Conservation (phyloP, 2,113 vertebrate species). For the Pelecanus crispus region DNA sequence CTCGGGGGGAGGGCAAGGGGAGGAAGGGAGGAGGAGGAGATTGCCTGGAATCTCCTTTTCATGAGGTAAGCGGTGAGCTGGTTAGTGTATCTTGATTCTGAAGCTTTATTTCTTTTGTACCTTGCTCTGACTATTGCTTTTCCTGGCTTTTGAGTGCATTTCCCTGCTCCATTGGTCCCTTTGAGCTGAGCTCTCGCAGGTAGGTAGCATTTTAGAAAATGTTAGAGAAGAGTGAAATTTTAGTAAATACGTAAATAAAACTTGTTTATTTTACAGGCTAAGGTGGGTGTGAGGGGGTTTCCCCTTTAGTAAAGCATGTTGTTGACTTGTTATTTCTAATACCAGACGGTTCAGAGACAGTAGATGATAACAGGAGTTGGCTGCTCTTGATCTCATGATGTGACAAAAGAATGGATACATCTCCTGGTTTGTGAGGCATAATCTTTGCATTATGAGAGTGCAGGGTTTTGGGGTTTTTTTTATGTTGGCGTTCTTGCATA, state of each 20-base stretch:
- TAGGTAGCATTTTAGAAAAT: constrained; percentile 73
- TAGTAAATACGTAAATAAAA: constrained; percentile 54
- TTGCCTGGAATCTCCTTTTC: constrained; percentile 41
- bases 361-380: constrained; percentile 18
- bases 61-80: constrained; percentile 45
- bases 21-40: neutral
- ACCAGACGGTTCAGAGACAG: constrained; percentile 46
- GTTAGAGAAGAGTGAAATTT: constrained; percentile 55
- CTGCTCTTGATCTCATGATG: constrained; percentile 9
- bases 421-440: neutral
- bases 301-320: constrained; percentile 36
- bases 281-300: constrained; percentile 59
- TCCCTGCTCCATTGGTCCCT: constrained; percentile 52
- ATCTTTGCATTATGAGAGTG: neutral
- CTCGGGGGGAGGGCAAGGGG: neutral
- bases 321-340: constrained; percentile 26
- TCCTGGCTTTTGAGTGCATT: constrained; percentile 62
- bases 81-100: constrained; percentile 42
- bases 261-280: constrained; percentile 51
- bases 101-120: constrained; percentile 45
- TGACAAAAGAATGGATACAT: neutral
- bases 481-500: neutral
- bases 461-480: neutral
- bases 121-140: constrained; percentile 60
- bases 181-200: constrained; percentile 71